Conservation (phyloP, 1,140 invertebrate genomes). For the Drosophila cardini region DNA sequence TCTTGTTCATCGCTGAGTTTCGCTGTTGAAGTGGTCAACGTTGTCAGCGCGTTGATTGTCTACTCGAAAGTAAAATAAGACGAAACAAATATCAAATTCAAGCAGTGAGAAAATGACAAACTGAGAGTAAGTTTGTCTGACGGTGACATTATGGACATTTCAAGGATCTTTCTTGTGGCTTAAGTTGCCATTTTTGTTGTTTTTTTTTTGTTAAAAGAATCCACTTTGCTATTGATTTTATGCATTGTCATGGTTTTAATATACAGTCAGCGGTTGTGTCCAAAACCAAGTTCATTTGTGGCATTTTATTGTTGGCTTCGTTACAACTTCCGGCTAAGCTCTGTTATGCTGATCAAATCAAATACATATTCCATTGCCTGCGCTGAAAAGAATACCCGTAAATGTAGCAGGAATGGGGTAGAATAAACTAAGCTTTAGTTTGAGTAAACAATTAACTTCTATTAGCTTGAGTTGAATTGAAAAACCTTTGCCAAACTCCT, state of each 20-base stretch:
- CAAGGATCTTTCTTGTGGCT: constrained; percentile 51
- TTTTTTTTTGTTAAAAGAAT: constrained; percentile 31
- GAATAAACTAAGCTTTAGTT: not conserved
- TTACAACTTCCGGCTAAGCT: constrained; percentile 47
- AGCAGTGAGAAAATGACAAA: constrained; percentile 2
- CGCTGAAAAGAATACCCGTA: constrained; percentile 2
- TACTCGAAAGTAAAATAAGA: constrained; percentile 3
- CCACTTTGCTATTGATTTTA: constrained; percentile 64
- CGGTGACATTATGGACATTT: constrained; percentile 46
- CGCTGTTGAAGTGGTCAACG: constrained; percentile 53
- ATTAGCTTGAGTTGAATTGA: not conserved
- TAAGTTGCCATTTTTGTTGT: constrained; percentile 34
- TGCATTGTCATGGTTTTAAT: constrained; percentile 45
- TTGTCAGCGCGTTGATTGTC: constrained; percentile 56
- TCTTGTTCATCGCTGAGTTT: constrained; percentile 9
- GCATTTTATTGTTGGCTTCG: constrained; percentile 43
- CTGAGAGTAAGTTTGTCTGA: constrained; percentile 7
- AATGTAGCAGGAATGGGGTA: not conserved
- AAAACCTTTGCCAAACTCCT: not conserved
- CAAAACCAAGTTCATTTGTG: constrained; percentile 24
- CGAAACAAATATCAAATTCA: not conserved
- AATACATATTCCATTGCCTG: constrained; percentile 30
- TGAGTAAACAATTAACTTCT: not conserved
- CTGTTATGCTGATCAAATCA: constrained; percentile 47
- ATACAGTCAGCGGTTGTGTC: constrained; percentile 11